Base-by-base conservation (phyloP, 1,140 invertebrate genomes). In the Macrotrachela quadricornifera region DNA sequence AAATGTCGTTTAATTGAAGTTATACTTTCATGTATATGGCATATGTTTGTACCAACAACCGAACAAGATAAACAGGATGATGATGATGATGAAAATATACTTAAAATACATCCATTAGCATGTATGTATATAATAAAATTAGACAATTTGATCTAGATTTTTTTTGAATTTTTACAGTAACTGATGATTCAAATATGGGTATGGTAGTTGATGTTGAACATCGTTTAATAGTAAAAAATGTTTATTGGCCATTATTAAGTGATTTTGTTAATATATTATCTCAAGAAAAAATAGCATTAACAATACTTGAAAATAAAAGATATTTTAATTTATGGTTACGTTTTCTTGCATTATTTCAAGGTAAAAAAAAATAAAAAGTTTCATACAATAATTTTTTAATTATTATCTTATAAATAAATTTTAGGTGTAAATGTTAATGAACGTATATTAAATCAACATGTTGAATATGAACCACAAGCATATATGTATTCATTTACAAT, bases 211-310 rank as follows among this genome's bases (percentile, higher is more conserved):
- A 92, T 63, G 94, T 87, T 66, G 80, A 78, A 13, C 75, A 80
- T 57, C 75, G 80, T 57, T 82, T 91, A 8, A 91, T 95, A 84
- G 90, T 86, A 68, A 84, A 92, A 62, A 90, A 95, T 69, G 91
- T 86, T 71, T 95, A 92, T 70, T 95, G 88, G 88, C 87, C 90
- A 12, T 73, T 94, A 4, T 85, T 95, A 40, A 91, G 85, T 1
- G 90, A 96, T 73, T 77, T 96, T 40, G 94, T 92, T 64, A 95
- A 94, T 69, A 81, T 95, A n/a, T 73, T 96, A 1, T 86, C 85
- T 0, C 90, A 95, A 68, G 75, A 79, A 58, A 81, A 80, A 12
- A 83, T 95, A 15, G 86, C 87, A 0, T 65, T 85, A 54, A 78
- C 82, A 59, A 94, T 95, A 66, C 77, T 94, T 65, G 76, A 77